phyloP scores from a whole-genome alignment of 2,113 vertebrate species.

The Sula dactylatra region DNA sequence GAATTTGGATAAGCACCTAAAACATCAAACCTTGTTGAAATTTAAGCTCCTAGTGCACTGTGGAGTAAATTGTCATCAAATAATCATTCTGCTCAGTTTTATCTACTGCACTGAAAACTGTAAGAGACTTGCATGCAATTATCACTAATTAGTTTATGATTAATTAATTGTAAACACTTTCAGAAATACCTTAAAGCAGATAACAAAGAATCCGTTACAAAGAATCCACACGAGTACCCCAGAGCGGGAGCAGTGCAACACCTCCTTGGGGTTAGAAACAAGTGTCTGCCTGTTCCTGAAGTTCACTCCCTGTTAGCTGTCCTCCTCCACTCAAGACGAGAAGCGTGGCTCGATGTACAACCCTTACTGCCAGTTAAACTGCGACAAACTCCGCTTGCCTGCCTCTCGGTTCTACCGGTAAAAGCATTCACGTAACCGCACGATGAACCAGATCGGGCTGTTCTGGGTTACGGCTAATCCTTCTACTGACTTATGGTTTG shows the following conservation, averaged over 20 bases:
- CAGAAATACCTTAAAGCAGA: background rate
- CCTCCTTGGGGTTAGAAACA: background rate
- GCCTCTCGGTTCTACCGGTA: background rate
- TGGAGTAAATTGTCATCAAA: background rate
- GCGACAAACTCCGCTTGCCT: background rate
- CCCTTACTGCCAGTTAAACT: fast-evolving
- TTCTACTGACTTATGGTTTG: background rate
- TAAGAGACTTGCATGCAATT: background rate
- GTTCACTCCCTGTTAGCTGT: background rate
- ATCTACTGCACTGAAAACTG: background rate
- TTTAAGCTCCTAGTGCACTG: background rate
- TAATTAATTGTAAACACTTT: background rate
- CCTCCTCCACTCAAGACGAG: background rate
- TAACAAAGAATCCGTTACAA: background rate
- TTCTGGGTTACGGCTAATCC: background rate
- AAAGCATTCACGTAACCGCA: background rate
- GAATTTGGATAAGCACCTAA: background rate
- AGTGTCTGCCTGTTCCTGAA: background rate
- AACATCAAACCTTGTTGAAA: background rate
- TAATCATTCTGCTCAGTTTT: background rate
- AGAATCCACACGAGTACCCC: background rate
- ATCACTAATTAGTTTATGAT: background rate
- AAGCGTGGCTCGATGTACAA: fast-evolving
- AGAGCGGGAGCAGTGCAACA: background rate
- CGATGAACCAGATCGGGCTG: background rate